A percentile compares a stretch with the other conserved stretches of the same genome.
These are phyloP conservation scores for Xiphias gladius DNA, from an alignment of 2,113 vertebrate species.

Conservation along the genomic window DNA sequence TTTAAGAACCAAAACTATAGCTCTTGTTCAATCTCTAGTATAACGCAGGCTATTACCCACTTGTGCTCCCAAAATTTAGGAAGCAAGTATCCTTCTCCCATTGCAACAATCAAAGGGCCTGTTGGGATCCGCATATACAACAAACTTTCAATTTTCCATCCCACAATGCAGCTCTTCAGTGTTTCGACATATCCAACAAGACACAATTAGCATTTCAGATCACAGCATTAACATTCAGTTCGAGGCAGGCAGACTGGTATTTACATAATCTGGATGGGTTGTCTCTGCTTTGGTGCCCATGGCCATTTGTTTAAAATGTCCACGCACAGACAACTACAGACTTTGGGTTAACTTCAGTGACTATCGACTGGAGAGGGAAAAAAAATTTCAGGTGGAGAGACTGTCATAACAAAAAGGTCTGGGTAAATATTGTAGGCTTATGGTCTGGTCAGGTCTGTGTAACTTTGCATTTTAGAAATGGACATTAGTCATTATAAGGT, in stretches of 20 bases:
- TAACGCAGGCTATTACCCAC: not conserved
- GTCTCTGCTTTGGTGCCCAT: constrained; percentile 70
- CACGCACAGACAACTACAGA: constrained; percentile 65
- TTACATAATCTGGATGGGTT: constrained; percentile 82
- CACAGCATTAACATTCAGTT: constrained; percentile 79
- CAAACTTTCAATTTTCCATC: constrained; percentile 57
- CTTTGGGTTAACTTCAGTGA: constrained; percentile 63
- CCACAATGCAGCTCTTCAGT: constrained; percentile 62
- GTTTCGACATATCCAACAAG: constrained; percentile 72
- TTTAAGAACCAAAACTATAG: constrained; percentile 10
- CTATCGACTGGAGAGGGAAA: constrained; percentile 6
- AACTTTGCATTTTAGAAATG: constrained; percentile 8
- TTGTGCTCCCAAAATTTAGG: constrained; percentile 4
- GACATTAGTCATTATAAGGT: not conserved
- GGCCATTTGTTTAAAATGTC: constrained; percentile 80
- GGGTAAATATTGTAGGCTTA: constrained; percentile 1
- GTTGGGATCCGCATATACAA: constrained; percentile 46
- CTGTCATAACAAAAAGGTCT: not conserved
- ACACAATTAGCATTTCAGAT: constrained; percentile 82
- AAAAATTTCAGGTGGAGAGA: constrained; percentile 26
- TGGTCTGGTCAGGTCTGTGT: constrained; percentile 14
- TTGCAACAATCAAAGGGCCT: constrained; percentile 28
- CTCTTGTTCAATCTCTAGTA: not conserved
- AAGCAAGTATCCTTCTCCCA: constrained; percentile 4
- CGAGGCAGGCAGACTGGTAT: constrained; percentile 75